phyloP scores from a whole-genome alignment of 2,113 vertebrate genomes.

The Halichoeres trimaculatus region DNA sequence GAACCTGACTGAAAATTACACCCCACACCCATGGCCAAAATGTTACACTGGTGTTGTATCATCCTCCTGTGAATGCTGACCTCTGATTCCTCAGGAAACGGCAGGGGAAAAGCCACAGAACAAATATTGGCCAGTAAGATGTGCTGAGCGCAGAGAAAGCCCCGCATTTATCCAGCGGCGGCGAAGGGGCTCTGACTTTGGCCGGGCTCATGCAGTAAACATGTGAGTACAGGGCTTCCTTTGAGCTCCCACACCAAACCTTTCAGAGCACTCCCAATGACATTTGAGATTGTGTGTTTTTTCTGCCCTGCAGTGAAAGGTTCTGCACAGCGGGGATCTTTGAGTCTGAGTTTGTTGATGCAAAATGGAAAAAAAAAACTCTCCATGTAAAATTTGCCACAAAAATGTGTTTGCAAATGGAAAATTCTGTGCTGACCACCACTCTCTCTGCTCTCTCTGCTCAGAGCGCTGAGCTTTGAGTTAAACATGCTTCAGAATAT shows the following conservation, averaged over 20 bases:
- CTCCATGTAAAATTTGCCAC: slow-evolving; percentile 47
- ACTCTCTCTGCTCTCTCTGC: slow-evolving; percentile 27
- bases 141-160: slow-evolving; percentile 61
- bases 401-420: slow-evolving; percentile 42
- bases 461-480: slow-evolving; percentile 18
- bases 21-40: slow-evolving; percentile 42
- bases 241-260: slow-evolving; percentile 75
- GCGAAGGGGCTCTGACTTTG: slow-evolving; percentile 54
- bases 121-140: slow-evolving; percentile 52
- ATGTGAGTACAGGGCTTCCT: slow-evolving; percentile 76
- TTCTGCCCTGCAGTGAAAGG: slow-evolving; percentile 43
- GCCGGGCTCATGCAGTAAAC: slow-evolving; percentile 63
- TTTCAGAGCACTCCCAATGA: slow-evolving; percentile 65
- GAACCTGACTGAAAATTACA: slow-evolving; percentile 54
- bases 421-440: slow-evolving; percentile 52
- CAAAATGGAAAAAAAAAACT: slow-evolving; percentile 55
- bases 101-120: slow-evolving; percentile 31
- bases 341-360: slow-evolving; percentile 64
- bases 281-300: slow-evolving; percentile 60
- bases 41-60: slow-evolving; percentile 52
- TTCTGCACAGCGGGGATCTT: slow-evolving; percentile 53
- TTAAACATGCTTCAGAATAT: slow-evolving; percentile 41
- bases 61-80: slow-evolving; percentile 62
- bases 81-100: slow-evolving; percentile 23
- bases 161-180: slow-evolving; percentile 62